Evolutionary conservation across 2,888 invertebrate species (phyloP), one percentile per base, ranked within the genome.

Genomic region (Geophilus truncorum): DNA sequence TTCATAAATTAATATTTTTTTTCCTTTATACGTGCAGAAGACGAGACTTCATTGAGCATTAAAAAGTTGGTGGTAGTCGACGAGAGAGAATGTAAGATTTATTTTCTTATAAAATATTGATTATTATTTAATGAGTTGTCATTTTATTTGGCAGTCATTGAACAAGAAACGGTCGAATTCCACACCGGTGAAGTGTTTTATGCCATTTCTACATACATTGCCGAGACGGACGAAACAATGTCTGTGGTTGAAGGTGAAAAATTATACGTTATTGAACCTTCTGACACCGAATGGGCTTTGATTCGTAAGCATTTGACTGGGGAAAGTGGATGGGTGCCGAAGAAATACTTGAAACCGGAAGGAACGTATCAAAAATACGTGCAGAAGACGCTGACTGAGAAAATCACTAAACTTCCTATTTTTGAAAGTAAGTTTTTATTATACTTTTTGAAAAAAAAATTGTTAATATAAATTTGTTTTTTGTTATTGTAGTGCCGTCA

Each of bases 291-390:
- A 86, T 96, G 96, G 95, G 96, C 96, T 95, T 94, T 93, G 85
- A 94, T 96, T 0, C 92, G 92, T 84, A 96, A 96, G 87, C 92
- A 94, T 86, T 89, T 95, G 30, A 95, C 95, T 0, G 93, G 94
- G 86, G 95, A 96, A 88, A 94, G 93, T 84, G 96, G 96, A 82
- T 95, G 94, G 93, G 95, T 96, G n/a, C 96, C 96, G 18, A 94
- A 95, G 0, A 93, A 94, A 86, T 93, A 94, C 85, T 89, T 96
- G 3, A 92, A 95, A 90, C 93, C 94, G 84, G 93, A 94, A 86
- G 89, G 89, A 2, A 92, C 92, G 84, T 96, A 96, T 85, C 92
- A 92, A 0, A 88, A 92, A 75, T 95, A 94, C 85, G 90, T 96
- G 10, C 94, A 95, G 85, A 93, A 93, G 87, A 96, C 94, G 87